These are phyloP conservation scores for Leucoraja erinaceus DNA, from an alignment of 2,113 vertebrate species.

Conservation along the genomic window DNA sequence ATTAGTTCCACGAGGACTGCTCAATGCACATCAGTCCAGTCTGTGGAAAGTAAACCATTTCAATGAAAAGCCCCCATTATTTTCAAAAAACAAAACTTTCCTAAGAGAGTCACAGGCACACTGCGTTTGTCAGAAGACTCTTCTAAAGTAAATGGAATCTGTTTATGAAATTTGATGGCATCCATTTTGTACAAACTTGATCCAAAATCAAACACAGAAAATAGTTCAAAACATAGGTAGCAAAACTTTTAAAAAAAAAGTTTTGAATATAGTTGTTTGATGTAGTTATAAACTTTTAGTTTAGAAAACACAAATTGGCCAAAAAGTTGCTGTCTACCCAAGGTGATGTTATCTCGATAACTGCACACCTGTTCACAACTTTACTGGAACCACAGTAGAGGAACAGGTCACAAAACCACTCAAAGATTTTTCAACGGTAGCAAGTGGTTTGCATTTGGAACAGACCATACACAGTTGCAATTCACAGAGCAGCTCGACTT, in stretches of 20 bases:
- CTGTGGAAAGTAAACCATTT: background rate
- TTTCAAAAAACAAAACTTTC: no score
- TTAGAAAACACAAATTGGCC: no score
- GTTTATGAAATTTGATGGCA: constrained; percentile 2
- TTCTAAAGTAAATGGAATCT: background rate
- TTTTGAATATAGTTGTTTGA: no score
- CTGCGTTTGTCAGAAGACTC: background rate
- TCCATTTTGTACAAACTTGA: constrained; percentile 30
- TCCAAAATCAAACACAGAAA: background rate
- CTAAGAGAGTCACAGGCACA: background rate
- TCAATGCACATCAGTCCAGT: background rate
- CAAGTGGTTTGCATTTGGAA: background rate
- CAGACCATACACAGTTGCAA: background rate
- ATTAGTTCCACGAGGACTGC: background rate
- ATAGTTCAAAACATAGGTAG: background rate
- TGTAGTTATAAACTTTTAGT: no score
- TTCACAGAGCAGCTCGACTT: background rate
- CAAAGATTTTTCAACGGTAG: no score
- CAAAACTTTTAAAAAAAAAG: no score
- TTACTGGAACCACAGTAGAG: background rate
- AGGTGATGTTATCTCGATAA: background rate
- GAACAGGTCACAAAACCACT: background rate
- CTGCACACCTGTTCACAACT: background rate
- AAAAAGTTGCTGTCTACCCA: background rate
- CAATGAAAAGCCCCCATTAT: background rate